phyloP scores from a whole-genome alignment of 2,888 invertebrate species.

The Hirtodrosophila alboralis region DNA sequence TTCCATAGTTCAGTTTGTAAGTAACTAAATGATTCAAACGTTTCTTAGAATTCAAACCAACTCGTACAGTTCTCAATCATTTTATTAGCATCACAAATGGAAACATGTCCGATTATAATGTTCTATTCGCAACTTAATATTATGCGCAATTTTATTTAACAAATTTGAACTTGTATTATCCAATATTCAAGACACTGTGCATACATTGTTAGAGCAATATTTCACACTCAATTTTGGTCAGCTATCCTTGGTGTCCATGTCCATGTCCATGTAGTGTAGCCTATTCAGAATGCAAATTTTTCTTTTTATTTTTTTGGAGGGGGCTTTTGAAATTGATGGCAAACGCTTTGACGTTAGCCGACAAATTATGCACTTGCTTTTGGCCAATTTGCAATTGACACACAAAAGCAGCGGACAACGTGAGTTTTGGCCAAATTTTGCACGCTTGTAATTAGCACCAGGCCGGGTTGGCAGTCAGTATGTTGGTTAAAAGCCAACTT shows the following conservation, averaged over 20 bases:
- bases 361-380: constrained; percentile 42
- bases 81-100: too few species aligned
- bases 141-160: too few species aligned
- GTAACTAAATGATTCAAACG: too few species aligned
- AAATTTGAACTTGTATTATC: too few species aligned
- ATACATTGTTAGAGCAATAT: background rate
- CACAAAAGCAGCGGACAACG: constrained; percentile 23
- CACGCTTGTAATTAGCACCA: constrained; percentile 49
- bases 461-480: too few species aligned
- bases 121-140: too few species aligned
- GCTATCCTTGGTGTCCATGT: constrained; percentile 13
- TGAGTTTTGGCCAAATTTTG: constrained; percentile 20
- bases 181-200: background rate
- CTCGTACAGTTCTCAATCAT: too few species aligned
- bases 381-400: constrained; percentile 45
- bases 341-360: constrained; percentile 36
- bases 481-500: constrained; percentile 50
- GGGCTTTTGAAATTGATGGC: constrained; percentile 23
- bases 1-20: too few species aligned
- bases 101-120: too few species aligned
- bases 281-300: constrained; percentile 46
- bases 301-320: too few species aligned
- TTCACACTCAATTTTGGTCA: constrained; percentile 10
- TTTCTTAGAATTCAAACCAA: too few species aligned
- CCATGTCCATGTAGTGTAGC: constrained; percentile 6